Base-by-base conservation (phyloP, 2,888 invertebrate species). In the Brachyptera putata region DNA sequence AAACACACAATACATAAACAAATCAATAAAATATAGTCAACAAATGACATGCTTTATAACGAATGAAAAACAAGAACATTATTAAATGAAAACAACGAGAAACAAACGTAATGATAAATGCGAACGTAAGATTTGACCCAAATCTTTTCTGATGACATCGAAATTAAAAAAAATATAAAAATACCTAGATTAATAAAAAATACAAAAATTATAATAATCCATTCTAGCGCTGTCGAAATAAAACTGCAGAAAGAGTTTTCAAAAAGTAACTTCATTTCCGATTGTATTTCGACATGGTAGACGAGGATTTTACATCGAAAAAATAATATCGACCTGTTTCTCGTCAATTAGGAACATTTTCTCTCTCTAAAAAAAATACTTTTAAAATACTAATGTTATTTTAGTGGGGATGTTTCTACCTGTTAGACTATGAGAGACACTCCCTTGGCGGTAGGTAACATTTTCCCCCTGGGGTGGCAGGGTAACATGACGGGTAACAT, bases 351-450 rank as follows among this genome's bases (percentile, higher is more conserved):
- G 53, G 53, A 53, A 53, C 58, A 36, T 24, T 16, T 37, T 50
- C 24, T 22, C 11, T 24, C 50, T 18, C 11, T n/a, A 56, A 24
- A 11, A 16, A 56, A 21, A 13, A 37, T 21, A n/a, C 24, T 22
- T 14, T 36, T 34, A 16, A 56, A 5, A 49, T 57, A 48, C 57
- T 61, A 50, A 37, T 24, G 55, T 59, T 41, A 57, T 36, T 56
- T 48, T 36, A 49, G 49, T 46, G 48, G 63, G 64, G 63, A 41
- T n/a, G n/a, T 57, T 56, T 62, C 66, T 66, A 67, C 67, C 67
- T 67, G 66, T 67, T 65, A 64, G 63, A 59, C 63, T 62, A 63
- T 59, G 61, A 59, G 63, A 37, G 36, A 61, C 58, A 58, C 60
- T 61, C 61, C 63, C 63, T 61, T 64, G 65, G 62, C 64, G 63